Evolutionary conservation across 2,797 vertebrate genomes (phyloP).

Genomic region (Rhinogobio ventralis): DNA sequence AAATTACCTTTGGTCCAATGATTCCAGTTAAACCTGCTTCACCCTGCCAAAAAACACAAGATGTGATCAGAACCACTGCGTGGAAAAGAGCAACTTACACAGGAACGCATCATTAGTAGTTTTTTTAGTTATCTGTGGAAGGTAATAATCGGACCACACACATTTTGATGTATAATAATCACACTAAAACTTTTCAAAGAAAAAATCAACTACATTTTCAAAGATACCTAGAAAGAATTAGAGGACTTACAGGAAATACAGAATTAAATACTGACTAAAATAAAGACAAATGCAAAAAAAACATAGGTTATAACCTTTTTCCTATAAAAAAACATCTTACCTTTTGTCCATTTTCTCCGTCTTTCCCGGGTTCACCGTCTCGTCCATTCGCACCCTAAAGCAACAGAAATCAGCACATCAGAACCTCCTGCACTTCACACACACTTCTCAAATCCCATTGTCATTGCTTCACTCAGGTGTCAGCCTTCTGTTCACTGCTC

Average conservation of each 20-base stretch:
- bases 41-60: conserved; percentile 79
- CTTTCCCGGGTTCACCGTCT: conserved; percentile 80
- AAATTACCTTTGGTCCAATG: conserved; percentile 84
- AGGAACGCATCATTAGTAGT: not conserved
- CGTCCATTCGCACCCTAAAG: conserved; percentile 85
- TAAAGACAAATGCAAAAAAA: not conserved
- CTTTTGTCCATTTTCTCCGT: conserved; percentile 85
- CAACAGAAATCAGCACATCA: conserved; percentile 47
- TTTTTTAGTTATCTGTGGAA: not conserved
- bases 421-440: not conserved
- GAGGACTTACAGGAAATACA: not conserved
- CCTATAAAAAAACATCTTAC: conserved; percentile 68
- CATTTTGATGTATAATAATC: no score
- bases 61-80: not conserved
- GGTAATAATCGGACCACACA: not conserved
- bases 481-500: not conserved
- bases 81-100: not conserved
- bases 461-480: not conserved
- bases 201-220: not conserved
- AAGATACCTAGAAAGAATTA: not conserved
- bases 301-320: no score
- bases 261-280: conserved; percentile 3
- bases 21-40: conserved; percentile 80
- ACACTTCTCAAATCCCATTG: not conserved
- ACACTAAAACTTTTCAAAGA: no score